Base-by-base conservation (phyloP, 2,797 vertebrate species). In the Xyrichtys novacula region DNA sequence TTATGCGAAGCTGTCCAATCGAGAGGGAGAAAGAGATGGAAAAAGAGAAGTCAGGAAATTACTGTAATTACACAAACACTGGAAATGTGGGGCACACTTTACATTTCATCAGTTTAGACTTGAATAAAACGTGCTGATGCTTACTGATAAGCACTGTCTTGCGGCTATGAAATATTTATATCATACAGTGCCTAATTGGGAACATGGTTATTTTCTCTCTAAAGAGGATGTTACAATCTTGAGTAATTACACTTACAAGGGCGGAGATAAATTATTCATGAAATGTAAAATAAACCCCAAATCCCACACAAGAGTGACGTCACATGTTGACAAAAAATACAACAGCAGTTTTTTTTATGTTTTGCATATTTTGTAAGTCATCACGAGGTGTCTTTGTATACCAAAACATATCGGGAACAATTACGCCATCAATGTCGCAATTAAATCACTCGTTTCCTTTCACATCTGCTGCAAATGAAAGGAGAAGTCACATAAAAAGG, bases 1-100 rank as follows among this genome's bases (percentile, higher is more conserved):
- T 87, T 84, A 90, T 85, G 89, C 79, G 79, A 83, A 91, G 89
- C 93, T 94, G 88, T 69, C 4, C 65, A 42, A 67, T 74, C 55
- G 61, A 74, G 58, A 85, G 50, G 67, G 62, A 63, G 44, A 86
- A 42, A 79, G 53, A 89, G 55, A 75, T 3, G 81, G 36, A 77
- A 43, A 74, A 8, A 80, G 10, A 65, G 20, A 0, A 48, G 55
- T 88, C 26, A 90, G 69, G 6, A 50, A 31, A 64, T 43, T 14
- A 54, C 9, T 61, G 1, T 61, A 3, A 55, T 57, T 46, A 71
- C 15, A 63, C 10, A 15, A 59, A 63, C 20, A 68, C 26, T 50
- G 15, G 17, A 82, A 68, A 81, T 58, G 55, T 77, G 63, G 65
- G 57, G 42, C 7, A 7, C n/a, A 75, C 80, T 89, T 87, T 82